Percentiles rank a stretch among this genome's conserved stretches.
Conservation (phyloP, 2,113 vertebrate genomes). For the Otus sunia region DNA sequence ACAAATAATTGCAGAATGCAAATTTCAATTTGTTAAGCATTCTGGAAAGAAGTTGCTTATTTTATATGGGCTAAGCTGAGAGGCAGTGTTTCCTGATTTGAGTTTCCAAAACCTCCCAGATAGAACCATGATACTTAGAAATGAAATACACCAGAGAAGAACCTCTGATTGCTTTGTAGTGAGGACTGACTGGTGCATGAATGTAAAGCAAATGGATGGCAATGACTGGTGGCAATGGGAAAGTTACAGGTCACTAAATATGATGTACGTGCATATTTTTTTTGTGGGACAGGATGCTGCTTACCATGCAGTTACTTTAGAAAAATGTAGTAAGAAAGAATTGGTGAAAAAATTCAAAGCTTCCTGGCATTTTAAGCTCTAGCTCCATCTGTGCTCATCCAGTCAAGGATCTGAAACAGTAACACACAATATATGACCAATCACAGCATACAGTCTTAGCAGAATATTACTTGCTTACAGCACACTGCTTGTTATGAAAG, state of each 20-base stretch:
- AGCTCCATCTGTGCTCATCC: background rate
- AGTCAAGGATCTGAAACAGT: background rate
- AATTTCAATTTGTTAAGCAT: background rate
- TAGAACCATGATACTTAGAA: background rate
- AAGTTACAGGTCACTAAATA: background rate
- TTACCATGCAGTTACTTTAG: background rate
- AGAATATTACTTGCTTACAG: background rate
- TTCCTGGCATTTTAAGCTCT: constrained; percentile 7
- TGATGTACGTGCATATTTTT: background rate
- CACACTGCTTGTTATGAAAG: background rate
- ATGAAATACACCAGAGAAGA: background rate
- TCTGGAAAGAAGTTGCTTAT: background rate
- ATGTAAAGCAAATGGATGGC: constrained; percentile 2
- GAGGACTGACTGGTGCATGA: background rate
- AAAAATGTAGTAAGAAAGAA: background rate
- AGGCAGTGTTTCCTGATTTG: background rate
- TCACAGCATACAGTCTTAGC: background rate
- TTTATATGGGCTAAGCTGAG: background rate
- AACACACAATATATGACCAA: background rate
- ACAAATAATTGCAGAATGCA: constrained; percentile 19
- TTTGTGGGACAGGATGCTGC: background rate
- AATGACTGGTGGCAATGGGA: background rate
- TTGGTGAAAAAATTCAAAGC: background rate
- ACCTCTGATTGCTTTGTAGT: background rate
- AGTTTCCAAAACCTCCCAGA: background rate